Conservation (phyloP, 2,113 vertebrate genomes). For the Nothocercus nigrocapillus region DNA sequence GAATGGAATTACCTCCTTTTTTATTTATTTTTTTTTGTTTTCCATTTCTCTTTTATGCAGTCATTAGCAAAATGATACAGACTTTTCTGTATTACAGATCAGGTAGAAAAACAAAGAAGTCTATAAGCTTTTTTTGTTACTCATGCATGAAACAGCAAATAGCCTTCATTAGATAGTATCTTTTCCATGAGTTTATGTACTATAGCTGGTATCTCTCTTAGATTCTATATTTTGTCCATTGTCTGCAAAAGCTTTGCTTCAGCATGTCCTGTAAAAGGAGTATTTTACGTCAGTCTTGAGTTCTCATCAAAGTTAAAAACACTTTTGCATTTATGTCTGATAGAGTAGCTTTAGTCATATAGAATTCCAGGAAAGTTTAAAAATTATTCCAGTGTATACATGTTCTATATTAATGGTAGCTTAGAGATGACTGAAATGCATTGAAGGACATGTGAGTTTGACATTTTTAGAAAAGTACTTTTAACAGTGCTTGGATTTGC, state of each 20-base stretch:
- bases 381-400: background rate
- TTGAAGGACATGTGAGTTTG: background rate
- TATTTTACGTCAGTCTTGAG: background rate
- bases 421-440: background rate
- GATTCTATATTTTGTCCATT: background rate
- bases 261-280: background rate
- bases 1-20: background rate
- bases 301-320: background rate
- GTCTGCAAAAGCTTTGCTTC: background rate
- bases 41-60: background rate
- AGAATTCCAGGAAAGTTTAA: background rate
- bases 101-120: background rate
- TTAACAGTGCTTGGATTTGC: background rate
- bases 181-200: background rate
- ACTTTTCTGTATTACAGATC: background rate
- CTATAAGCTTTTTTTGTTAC: background rate
- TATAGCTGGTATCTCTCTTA: background rate
- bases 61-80: background rate
- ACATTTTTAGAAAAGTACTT: background rate
- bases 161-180: background rate
- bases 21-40: background rate
- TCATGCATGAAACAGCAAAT: background rate
- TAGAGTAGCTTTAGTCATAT: background rate
- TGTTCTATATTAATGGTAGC: background rate
- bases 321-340: background rate